These are phyloP conservation scores for Urocitellus parryii DNA, from an alignment of 2,113 vertebrate genomes.

Conservation along the genomic window DNA sequence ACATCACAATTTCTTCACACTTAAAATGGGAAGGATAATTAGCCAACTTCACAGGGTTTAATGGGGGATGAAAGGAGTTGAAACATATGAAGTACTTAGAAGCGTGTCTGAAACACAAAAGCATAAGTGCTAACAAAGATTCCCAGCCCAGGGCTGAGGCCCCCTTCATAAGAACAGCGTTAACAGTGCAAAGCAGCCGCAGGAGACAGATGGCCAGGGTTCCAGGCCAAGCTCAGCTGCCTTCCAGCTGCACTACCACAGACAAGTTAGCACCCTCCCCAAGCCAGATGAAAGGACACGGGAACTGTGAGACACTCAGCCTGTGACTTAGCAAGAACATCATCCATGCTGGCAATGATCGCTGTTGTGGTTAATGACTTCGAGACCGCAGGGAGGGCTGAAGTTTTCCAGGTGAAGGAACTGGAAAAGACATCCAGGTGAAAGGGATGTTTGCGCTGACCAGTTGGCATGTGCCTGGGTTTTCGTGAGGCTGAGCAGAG, in stretches of 20 bases:
- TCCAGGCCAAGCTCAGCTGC: not conserved
- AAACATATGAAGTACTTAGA: conserved; percentile 25
- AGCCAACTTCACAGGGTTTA: not conserved
- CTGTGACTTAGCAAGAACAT: not conserved
- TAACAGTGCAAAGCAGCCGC: not conserved
- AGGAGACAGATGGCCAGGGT: not conserved
- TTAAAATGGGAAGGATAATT: not conserved
- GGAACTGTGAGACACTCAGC: not conserved
- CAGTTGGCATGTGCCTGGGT: fast-evolving
- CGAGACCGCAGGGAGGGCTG: not conserved
- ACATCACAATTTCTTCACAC: not conserved
- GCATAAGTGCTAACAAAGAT: not conserved
- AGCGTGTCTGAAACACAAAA: not conserved
- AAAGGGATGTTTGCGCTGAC: not conserved
- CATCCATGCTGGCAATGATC: not conserved
- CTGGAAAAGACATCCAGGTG: not conserved
- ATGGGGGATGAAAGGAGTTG: not conserved
- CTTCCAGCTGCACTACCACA: not conserved
- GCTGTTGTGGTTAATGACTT: not conserved
- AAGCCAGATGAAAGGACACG: not conserved
- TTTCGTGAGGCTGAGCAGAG: not conserved
- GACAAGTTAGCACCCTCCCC: not conserved
- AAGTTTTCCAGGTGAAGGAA: not conserved
- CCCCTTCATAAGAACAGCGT: not conserved
- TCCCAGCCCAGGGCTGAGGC: not conserved